Evolutionary conservation across 2,888 invertebrate species (phyloP), one percentile per base, ranked within the genome.

Genomic region (Eilema griseolum): DNA sequence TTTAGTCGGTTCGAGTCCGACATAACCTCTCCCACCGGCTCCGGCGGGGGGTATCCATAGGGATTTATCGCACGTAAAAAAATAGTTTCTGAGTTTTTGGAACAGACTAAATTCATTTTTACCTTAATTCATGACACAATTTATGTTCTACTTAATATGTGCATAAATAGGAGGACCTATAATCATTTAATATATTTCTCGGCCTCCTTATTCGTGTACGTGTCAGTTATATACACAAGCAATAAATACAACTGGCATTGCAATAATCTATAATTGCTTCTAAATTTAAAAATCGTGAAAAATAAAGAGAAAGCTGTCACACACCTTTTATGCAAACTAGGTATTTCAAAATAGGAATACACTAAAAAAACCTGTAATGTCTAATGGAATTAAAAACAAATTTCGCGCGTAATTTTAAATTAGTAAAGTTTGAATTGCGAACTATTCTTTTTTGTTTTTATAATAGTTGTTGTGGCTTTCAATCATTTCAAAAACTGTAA

Each of bases 371-470:
- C 57, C 59, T 62, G 56, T 16, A 41, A 14, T 65, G 24, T 33
- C 52, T 62, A 66, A 66, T 66, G 57, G 62, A 61, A 61, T 62
- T 37, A 37, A 59, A 70, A 70, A 70, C 23, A 28, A 66, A 66
- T 66, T 66, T 70, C 62, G 31, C 57, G 46, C 41, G n/a, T 57
- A 61, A 70, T 70, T 70, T 70, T 24, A 59, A 41, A 70, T 61
- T 66, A 61, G 64, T 65, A 46, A 69, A 57, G 59, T 69, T 64
- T 64, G 46, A 60, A 69, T 64, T 60, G 26, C 24, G 60, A 69
- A 60, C 28, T 61, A 3, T 37, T 59, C 11, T 59, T 59, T 20
- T 28, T 28, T 28, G 41, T 26, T 46, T 37, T 10, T 0, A 52
- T 3, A 23, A n/a, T 24, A 61, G 8, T 41, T 62, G 8, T 41